Base-by-base conservation (phyloP, 1,140 invertebrate genomes). In the Vanessa atalanta region DNA sequence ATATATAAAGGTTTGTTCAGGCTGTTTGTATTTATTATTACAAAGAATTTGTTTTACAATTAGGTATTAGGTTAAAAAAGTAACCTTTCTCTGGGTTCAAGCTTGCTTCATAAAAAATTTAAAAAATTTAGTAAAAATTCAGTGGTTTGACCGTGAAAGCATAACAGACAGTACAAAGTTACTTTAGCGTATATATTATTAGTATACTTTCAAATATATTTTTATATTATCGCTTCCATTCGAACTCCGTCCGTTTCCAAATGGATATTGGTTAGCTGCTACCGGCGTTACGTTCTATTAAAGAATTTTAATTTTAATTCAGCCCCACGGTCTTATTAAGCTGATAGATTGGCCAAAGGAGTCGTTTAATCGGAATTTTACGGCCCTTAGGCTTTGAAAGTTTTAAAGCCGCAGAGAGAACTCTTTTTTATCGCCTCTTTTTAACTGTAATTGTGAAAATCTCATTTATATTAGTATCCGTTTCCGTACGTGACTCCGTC, bases 241-340 rank as follows among this genome's bases (percentile, higher is more conserved):
- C 16, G 15, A 69, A 47, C 53, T 14, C 7, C 12, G 47, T 23
- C 37, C 14, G 16, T 23, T 57, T 47, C n/a, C 47, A 57, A 69
- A 70, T 50, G 57, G 47, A 47, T 70, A 57, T 73, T 51, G 68
- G 57, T 9, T 68, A 68, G 57, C 55, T 72, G 63, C 53, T 57
- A 61, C 61, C 11, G 60, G 47, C 65, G 66, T 61, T 57, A 64
- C 43, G 61, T 73, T 51, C 72, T 67, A 64, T 72, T 69, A 73
- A 68, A 72, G 65, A 65, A 76, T 71, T 76, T 76, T 69, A 70
- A 70, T 70, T 70, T 70, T 76, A 72, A 72, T 76, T 76, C 70
- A 50, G 20, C 47, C 55, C 50, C 63, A 7, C 14, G 37, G 65
- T 14, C 43, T 50, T 63, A 31, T 70, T 70, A 70, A 70, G 48